Evolutionary conservation across 2,113 vertebrate species (phyloP).

Genomic region (Canis aureus): DNA sequence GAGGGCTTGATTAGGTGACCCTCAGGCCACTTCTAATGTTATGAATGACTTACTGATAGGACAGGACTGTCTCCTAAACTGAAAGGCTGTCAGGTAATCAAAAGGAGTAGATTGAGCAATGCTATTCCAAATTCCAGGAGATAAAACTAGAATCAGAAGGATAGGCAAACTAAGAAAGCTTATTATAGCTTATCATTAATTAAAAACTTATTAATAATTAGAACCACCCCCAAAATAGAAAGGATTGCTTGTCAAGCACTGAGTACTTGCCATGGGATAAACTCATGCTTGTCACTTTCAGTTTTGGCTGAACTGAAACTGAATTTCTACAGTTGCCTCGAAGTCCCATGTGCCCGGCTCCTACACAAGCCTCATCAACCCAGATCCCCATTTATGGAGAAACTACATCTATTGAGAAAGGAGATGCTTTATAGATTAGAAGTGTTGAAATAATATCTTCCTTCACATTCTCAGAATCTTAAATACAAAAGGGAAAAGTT

Average conservation of each 20-base stretch:
- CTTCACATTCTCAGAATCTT: not conserved
- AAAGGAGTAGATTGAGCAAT: not conserved
- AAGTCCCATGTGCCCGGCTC: not conserved
- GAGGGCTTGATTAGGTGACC: not conserved
- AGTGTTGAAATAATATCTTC: not conserved
- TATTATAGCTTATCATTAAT: not conserved
- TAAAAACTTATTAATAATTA: not conserved
- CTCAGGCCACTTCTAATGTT: not conserved
- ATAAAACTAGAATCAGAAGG: not conserved
- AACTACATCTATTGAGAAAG: not conserved
- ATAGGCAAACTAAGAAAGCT: not conserved
- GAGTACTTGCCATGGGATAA: not conserved
- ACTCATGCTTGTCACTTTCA: not conserved
- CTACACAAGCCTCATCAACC: not conserved
- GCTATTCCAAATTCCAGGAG: not conserved
- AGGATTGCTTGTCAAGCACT: not conserved
- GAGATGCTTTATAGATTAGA: not conserved
- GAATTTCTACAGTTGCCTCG: not conserved
- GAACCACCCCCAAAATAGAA: not conserved
- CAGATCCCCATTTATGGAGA: not conserved
- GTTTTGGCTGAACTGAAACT: no score
- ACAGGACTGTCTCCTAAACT: not conserved
- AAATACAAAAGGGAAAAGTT: not conserved
- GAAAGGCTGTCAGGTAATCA: not conserved
- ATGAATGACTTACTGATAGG: not conserved